Conservation (phyloP, 2,888 invertebrate genomes). For the Drosophila paramelanica region DNA sequence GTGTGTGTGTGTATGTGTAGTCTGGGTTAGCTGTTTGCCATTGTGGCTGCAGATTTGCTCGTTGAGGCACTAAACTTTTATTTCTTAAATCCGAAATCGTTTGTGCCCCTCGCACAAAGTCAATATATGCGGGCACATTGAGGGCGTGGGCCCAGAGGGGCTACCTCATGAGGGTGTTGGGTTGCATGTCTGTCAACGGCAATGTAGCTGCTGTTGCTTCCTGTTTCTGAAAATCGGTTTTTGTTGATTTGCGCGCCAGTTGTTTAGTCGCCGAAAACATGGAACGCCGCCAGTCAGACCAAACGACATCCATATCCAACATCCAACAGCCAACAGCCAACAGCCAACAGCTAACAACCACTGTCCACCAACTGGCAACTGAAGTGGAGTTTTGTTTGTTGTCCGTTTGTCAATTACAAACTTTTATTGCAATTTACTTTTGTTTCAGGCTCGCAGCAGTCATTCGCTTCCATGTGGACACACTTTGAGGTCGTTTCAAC, state of each 20-base stretch:
- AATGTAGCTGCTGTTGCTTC: constrained; percentile 50
- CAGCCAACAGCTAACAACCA: constrained; percentile 10
- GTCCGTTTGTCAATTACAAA: constrained; percentile 82
- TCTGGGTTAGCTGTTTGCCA: constrained; percentile 67
- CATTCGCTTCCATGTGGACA: constrained; percentile 44
- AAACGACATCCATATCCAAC: constrained; percentile 44
- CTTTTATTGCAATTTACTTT: constrained; percentile 82
- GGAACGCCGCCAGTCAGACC: constrained; percentile 38
- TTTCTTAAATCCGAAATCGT: constrained; percentile 78
- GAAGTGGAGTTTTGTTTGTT: constrained; percentile 75
- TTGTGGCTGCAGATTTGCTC: constrained; percentile 76
- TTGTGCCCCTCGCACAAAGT: constrained; percentile 74
- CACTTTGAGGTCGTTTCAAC: constrained; percentile 67
- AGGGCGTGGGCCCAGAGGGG: not conserved
- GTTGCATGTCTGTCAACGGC: constrained; percentile 66
- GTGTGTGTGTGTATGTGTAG: constrained; percentile 33
- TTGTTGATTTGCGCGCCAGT: constrained; percentile 79
- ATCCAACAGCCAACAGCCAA: constrained; percentile 17
- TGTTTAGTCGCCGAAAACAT: constrained; percentile 70
- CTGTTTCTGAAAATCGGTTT: constrained; percentile 80
- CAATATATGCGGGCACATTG: constrained; percentile 76
- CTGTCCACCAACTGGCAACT: constrained; percentile 55
- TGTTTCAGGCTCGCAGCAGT: constrained; percentile 71
- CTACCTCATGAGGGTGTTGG: constrained; percentile 3
- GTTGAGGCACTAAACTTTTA: constrained; percentile 79